Conservation (phyloP, 2,888 invertebrate species). For the Dicycla oo region DNA sequence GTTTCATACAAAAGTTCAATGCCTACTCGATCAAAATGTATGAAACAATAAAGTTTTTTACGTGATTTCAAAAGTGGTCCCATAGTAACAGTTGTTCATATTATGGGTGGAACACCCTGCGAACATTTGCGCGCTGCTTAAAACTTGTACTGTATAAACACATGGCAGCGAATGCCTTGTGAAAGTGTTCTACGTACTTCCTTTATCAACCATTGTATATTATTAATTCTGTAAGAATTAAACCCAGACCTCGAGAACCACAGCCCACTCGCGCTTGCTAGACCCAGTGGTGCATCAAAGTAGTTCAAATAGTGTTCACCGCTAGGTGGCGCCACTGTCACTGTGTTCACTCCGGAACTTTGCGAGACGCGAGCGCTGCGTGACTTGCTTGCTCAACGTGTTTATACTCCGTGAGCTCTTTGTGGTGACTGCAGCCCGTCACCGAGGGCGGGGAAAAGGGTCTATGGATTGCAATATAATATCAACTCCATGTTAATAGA, state of each 20-base stretch:
- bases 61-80: too few relatives aligned
- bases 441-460: not conserved
- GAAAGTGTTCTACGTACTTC: not conserved
- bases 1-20: too few relatives aligned
- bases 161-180: not conserved
- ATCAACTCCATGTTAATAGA: not conserved
- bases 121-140: too few relatives aligned
- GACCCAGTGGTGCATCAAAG: not conserved
- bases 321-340: constrained; percentile 2
- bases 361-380: not conserved
- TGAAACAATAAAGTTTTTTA: too few relatives aligned
- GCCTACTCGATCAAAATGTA: too few relatives aligned
- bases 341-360: not conserved
- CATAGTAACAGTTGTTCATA: too few relatives aligned
- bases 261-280: not conserved
- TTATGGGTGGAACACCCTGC: too few relatives aligned
- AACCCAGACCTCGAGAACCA: too few relatives aligned
- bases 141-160: too few relatives aligned
- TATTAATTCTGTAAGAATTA: not conserved
- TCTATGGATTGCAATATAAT: not conserved
- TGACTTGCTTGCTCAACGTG: constrained; percentile 3
- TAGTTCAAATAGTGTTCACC: too few relatives aligned
- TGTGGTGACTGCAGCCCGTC: not conserved
- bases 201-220: not conserved
- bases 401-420: not conserved